These are phyloP conservation scores for Dinocampus coccinellae DNA, from an alignment of 2,888 invertebrate genomes.

Conservation along the genomic window DNA sequence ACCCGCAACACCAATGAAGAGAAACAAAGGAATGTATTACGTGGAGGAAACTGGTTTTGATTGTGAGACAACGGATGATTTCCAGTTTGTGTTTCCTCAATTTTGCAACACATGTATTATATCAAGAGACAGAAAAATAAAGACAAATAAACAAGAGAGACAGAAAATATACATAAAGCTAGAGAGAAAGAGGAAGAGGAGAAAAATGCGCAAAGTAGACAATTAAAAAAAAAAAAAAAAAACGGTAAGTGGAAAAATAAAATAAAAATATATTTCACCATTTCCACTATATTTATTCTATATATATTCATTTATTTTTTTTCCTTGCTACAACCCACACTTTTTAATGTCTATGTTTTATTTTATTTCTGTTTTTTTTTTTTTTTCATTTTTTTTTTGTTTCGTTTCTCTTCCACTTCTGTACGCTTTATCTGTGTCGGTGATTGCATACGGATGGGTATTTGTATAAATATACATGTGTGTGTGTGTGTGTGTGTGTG, in stretches of 20 bases:
- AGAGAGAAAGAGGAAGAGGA: background rate
- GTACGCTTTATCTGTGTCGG: too few species aligned
- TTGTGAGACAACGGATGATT: background rate
- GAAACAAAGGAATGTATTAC: conserved; percentile 3
- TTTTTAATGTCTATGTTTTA: conserved; percentile 31
- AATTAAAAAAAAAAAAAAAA: background rate
- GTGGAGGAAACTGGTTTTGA: conserved; percentile 14
- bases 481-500: conserved; percentile 13
- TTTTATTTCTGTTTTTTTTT: conserved; percentile 26
- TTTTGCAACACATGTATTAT: conserved; percentile 12
- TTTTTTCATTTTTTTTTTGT: background rate
- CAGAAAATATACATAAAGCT: background rate
- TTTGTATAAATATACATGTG: background rate
- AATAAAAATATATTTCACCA: background rate
- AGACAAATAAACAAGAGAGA: background rate
- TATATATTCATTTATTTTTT: background rate
- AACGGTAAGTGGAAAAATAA: background rate
- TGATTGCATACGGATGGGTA: too few species aligned
- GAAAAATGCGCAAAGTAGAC: background rate
- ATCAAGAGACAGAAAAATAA: background rate
- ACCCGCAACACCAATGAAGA: conserved; percentile 7
- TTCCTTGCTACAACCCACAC: background rate
- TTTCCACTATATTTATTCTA: background rate
- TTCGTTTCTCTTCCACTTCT: background rate
- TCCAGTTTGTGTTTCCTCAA: conserved; percentile 7